phyloP scores from a whole-genome alignment of 2,888 invertebrate species.

The Conus canariensis region DNA sequence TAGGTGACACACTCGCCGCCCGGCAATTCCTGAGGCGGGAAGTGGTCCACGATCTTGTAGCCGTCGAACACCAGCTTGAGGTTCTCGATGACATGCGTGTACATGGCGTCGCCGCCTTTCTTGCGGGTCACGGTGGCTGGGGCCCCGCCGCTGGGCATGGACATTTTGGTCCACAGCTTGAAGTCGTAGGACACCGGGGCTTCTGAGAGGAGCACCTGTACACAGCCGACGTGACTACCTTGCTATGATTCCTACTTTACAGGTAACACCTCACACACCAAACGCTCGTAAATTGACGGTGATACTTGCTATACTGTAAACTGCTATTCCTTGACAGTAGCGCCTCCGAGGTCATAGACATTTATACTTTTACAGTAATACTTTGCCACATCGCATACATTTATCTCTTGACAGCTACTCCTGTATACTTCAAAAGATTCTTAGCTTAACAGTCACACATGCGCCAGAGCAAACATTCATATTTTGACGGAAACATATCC shows the following conservation, averaged over 20 bases:
- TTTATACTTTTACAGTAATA: too few relatives aligned
- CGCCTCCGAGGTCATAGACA: too few relatives aligned
- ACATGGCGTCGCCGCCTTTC: conserved; percentile 30
- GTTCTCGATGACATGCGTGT: conserved; percentile 39
- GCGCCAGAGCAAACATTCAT: too few relatives aligned
- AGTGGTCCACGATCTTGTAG: conserved; percentile 20
- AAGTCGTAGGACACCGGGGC: conserved; percentile 48
- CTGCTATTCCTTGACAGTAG: too few relatives aligned
- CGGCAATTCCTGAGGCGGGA: conserved; percentile 3
- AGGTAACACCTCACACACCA: too few relatives aligned
- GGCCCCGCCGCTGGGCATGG: conserved; percentile 48
- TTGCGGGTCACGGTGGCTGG: conserved; percentile 40
- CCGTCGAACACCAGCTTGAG: conserved; percentile 47
- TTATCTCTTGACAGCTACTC: too few relatives aligned
- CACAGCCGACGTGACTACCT: neutral
- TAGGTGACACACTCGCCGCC: neutral
- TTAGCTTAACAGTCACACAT: too few relatives aligned
- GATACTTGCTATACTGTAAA: too few relatives aligned
- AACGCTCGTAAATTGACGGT: too few relatives aligned
- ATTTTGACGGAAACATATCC: too few relatives aligned
- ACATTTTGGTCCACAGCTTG: conserved; percentile 46
- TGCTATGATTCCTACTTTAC: neutral
- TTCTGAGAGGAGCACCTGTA: conserved; percentile 44
- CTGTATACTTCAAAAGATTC: too few relatives aligned
- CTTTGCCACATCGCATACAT: too few relatives aligned